phyloP scores from a whole-genome alignment of 2,888 invertebrate species.

The Yponomeuta evonymella region DNA sequence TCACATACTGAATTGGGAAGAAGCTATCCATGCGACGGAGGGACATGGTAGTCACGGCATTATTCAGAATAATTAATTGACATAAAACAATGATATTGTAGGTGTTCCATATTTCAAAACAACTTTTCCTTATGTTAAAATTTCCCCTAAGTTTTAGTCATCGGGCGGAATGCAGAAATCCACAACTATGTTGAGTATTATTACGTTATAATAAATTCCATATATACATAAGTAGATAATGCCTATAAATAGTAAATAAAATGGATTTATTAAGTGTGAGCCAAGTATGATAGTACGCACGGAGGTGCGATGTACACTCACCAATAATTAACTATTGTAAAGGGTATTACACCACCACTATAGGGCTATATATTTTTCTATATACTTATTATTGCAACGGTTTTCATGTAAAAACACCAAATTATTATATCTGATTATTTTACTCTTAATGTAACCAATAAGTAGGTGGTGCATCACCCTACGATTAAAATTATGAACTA shows the following conservation, averaged over 20 bases:
- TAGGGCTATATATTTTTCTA: background rate
- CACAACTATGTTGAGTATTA: conserved; percentile 76
- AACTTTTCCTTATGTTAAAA: conserved; percentile 57
- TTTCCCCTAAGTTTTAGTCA: conserved; percentile 72
- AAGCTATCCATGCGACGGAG: conserved; percentile 46
- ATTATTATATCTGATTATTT: conserved; percentile 5
- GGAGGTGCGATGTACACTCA: conserved; percentile 46
- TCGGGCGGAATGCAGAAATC: conserved; percentile 77
- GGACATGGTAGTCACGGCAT: conserved; percentile 22
- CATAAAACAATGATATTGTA: background rate
- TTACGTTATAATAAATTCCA: conserved; percentile 47
- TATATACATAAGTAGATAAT: conserved; percentile 72
- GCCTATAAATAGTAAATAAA: conserved; percentile 62
- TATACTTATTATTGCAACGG: background rate
- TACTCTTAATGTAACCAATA: conserved; percentile 1
- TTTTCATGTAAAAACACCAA: conserved; percentile 11
- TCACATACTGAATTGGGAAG: conserved; percentile 67
- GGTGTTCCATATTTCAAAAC: conserved; percentile 26
- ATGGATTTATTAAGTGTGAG: conserved; percentile 58
- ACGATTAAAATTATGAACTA: conserved; percentile 54
- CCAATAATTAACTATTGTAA: conserved; percentile 34
- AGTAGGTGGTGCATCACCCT: conserved; percentile 15
- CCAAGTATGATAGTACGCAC: conserved; percentile 47
- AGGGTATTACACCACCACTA: conserved; percentile 13
- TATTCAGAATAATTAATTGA: conserved; percentile 2